Evolutionary conservation across 2,888 invertebrate genomes (phyloP), one percentile per base, ranked within the genome.

Genomic region (Corbicula japonica): DNA sequence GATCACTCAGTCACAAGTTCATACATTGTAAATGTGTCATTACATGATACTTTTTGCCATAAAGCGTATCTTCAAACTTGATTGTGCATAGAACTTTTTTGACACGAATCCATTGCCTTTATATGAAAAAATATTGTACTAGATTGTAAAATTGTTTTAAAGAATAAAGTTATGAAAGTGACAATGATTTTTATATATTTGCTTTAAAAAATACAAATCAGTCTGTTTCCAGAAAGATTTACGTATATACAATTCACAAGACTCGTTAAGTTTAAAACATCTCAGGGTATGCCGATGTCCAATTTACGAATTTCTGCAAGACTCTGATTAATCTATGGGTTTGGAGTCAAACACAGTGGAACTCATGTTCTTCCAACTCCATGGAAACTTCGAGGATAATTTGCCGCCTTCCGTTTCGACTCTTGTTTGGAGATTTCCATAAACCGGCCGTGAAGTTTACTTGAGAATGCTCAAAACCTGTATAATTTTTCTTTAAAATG

Each of bases 91-190:
- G 34, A 35, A 60, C 41, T 71, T 0, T 38, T 28, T 35, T 35
- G 61, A 71, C n/a, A n/a, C n/a, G n/a, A 62, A 61, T 71, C 60
- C 60, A 61, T 71, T 68, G 68, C 54, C 58, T 56, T 32, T 56
- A 44, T 68, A 68, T 68, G 32, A 66, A 54, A 46, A 54, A 60
- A 46, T 76, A 62, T 76, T 69, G 72, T 73, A 56, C 72, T 72
- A 80, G 72, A 72, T 62, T 80, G 80, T 80, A 73, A 80, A 76
- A 73, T 74, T 76, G 76, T 76, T 80, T 76, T 69, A 61, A 80
- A 80, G 80, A 80, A 80, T 70, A 74, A 80, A 76, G 73, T 76
- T 76, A 76, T 76, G 69, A 70, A 69, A 76, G 68, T 62, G 65
- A 46, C 28, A 23, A n/a, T 65, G 12, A 32, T 23, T 48, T 32